Evolutionary conservation across 2,113 vertebrate genomes (phyloP).

Genomic region (Mormyrus iriodes): DNA sequence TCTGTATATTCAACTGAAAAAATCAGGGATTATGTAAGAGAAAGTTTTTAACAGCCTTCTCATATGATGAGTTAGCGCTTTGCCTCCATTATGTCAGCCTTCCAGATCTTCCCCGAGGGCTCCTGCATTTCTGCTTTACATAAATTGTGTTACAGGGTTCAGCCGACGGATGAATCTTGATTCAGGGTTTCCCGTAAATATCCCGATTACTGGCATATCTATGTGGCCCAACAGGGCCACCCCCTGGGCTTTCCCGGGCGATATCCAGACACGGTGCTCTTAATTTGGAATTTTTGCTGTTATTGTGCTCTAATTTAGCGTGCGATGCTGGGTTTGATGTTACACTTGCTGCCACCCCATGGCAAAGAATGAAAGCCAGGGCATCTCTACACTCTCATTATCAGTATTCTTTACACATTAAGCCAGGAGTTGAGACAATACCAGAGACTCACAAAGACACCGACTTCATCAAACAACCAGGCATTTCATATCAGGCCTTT

Average conservation of each 20-base stretch:
- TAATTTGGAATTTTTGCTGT: background rate
- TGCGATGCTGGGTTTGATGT: background rate
- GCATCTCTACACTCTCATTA: background rate
- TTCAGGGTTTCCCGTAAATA: background rate
- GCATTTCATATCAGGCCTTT: background rate
- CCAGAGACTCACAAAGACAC: background rate
- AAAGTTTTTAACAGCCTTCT: background rate
- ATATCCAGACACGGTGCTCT: background rate
- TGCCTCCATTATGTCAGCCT: background rate
- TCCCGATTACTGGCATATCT: background rate
- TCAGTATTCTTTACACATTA: constrained; percentile 13
- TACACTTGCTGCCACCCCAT: background rate
- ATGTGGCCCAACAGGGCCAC: background rate
- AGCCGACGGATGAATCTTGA: background rate
- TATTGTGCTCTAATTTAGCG: background rate
- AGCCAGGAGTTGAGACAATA: background rate
- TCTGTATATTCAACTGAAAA: background rate
- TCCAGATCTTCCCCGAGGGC: background rate
- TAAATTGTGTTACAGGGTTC: background rate
- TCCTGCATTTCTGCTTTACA: background rate
- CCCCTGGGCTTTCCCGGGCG: background rate
- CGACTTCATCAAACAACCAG: constrained; percentile 14
- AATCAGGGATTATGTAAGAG: background rate
- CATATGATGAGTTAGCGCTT: background rate
- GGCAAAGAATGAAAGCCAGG: background rate